Evolutionary conservation across 2,888 invertebrate species (phyloP).

Genomic region (Leptinotarsa tumamoca): DNA sequence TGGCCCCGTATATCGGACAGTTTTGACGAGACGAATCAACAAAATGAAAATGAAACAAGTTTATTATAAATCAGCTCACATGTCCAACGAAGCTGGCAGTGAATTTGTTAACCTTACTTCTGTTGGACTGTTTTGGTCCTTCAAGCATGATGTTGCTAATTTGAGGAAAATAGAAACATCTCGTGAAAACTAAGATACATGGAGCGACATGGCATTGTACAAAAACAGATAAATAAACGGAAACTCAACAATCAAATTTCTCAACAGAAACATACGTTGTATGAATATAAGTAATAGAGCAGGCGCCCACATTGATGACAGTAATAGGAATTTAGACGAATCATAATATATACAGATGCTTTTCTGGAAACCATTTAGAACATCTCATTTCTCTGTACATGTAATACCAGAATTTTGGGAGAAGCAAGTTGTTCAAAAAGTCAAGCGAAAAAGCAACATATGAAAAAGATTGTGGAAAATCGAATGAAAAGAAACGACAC

Average conservation of each 20-base stretch:
- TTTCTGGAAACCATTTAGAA: not conserved
- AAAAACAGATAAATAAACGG: constrained; percentile 44
- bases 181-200: not conserved
- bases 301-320: constrained; percentile 19
- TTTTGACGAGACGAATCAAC: not conserved
- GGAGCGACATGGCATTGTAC: constrained; percentile 27
- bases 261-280: constrained; percentile 32
- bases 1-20: not conserved
- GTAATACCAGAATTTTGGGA: not conserved
- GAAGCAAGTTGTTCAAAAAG: not conserved
- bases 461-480: not conserved
- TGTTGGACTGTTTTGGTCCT: constrained; percentile 1
- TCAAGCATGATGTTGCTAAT: constrained; percentile 33
- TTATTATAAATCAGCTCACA: no score
- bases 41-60: no score
- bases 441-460: constrained; percentile 11
- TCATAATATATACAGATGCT: not conserved
- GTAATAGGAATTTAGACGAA: not conserved
- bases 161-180: constrained; percentile 2
- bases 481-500: no score
- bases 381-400: not conserved
- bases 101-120: not conserved
- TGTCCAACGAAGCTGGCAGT: no score
- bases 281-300: constrained; percentile 14
- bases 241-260: constrained; percentile 39